Evolutionary conservation across 2,113 vertebrate genomes (phyloP), one percentile per base, ranked within the genome.

Genomic region (Heterocephalus glaber): DNA sequence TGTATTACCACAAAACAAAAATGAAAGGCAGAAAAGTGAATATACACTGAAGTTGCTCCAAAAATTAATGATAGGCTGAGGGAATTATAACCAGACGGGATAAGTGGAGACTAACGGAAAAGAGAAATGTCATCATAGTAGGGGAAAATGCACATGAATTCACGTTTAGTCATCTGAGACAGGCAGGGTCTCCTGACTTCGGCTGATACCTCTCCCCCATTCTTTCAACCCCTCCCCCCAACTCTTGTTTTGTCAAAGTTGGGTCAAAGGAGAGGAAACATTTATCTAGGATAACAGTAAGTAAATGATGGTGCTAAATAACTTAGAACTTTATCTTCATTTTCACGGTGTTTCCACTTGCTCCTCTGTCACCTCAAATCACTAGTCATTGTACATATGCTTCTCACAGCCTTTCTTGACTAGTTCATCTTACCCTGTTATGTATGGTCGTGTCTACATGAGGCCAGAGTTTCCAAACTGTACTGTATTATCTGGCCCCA

Each of bases 381-480:
- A 74, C 54, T 92, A 81, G 30, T 94, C 84, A 92, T 54, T 22
- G 30, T 17, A 80, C 22, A 60, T 94, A 60, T 86, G 49, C 81
- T 93, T 96, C 89, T 95, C 70, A 95, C 8, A 79, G 90, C 87
- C 94, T 92, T 94, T 95, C 93, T 96, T 41, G n/a, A 85, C 90
- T 98, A 83, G 33, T 96, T 96, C 47, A 77, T 95, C 92, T 97
- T 92, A 92, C 87, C 90, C 94, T 96, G 85, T 97, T 89, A 96
- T 0, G 61, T 92, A 97, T 85, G 49, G 89, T 93, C 60, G 87
- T 97, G 96, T 97, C 94, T 97, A 94, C 93, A 95, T 22, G 33
- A 96, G 88, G 90, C 92, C 95, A 97, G 97, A 96, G 81, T 93
- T 96, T 56, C 93, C 93, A 97, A 96, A 96, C 33, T 85, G 76